Base-by-base conservation (phyloP, 2,113 vertebrate genomes). In the Acrocephalus kingi region DNA sequence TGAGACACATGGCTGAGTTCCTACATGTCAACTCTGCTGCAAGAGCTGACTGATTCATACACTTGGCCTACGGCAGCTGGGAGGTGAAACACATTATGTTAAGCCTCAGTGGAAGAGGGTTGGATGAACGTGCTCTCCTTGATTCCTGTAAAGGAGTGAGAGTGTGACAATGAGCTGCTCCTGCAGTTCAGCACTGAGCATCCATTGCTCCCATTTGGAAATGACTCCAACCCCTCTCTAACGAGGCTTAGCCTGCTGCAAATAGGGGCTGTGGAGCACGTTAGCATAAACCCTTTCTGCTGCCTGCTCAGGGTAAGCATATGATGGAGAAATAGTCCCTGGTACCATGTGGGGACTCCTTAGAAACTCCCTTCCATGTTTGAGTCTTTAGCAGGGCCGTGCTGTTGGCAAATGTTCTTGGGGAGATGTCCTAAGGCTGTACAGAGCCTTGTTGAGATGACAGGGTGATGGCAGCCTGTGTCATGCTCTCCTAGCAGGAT, bases 1-100 rank as follows among this genome's bases (percentile, higher is more conserved):
- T 85, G 83, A 81, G 94, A 87, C 86, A 92, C 95, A 95, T 18
- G 93, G 91, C 84, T 92, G 93, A 84, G 95, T 81, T 84, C 84
- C 80, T 81, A 46, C 95, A 75, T 68, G 91, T 87, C 94, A 92
- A 59, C 86, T 89, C 68, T 58, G 62, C 93, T 90, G 94, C 93
- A 95, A 75, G 55, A 84, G 61, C 94, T 84, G 72, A 23, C 96
- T 96, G 95, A 93, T 86, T 95, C 96, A 93, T 18, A 22, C 64
- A 14, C 75, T 75, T 72, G 0, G 76, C 95, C 95, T 63, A 14
- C 1, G 6, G 92, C 93, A 90, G 94, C 89, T 3, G 1, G 33
- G 86, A 93, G 93, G 84, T 95, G 72, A 74, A 93, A 63, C 80
- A 74, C 64, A 21, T 89, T 89, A 23, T 41, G 69, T 67, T 74